Evolutionary conservation across 92 coral and sea anemone species (phyloP), one percentile per base, ranked within the genome.

Genomic region (Parazoanthus darwini): DNA sequence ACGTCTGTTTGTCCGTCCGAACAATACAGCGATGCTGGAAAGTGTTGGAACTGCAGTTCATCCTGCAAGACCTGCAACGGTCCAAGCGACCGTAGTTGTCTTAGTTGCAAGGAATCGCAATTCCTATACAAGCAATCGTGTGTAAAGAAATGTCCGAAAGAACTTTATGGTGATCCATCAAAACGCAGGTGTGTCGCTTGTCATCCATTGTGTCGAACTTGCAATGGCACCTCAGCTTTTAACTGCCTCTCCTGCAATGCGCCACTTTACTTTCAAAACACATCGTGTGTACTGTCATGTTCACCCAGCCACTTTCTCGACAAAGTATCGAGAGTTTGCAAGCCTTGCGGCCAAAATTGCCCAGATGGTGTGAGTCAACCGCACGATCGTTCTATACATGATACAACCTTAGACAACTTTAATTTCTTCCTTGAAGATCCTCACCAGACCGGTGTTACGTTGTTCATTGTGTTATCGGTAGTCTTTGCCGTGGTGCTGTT

Each of bases 1-100:
- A 59, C 76, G 48, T 97, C 98, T 6, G 43, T 74, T 0, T 97
- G 99, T 65, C 78, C 90, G n/a, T 78, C 48, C 37, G 94, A 95
- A 46, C 87, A 90, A 48, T 97, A 87, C 89, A 91, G 86, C 44
- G 71, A 35, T 1, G 85, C 80, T 43, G 93, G 91, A 3, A 79
- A 83, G 44, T 97, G 99, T 72, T 86, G 56, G 43, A 80, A 38
- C 59, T 97, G 99, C 70, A 92, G 89, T 78, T 58, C 85, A 36
- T 82, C 93, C 23, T 97, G 99, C 90, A 92, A 85, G 80, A 89
- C 94, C 2, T 97, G 99, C 91, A 90, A 94, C 76, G 98, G 99
- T 37, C 93, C 97, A 9, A 88, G 82, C 11, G 80, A 85, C 18
- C 77, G 44, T 5, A 90, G 89, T 80, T 97, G 99, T 43, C 94